Evolutionary conservation across 2,888 invertebrate genomes (phyloP).

Genomic region (Pristionchus maxplancki): DNA sequence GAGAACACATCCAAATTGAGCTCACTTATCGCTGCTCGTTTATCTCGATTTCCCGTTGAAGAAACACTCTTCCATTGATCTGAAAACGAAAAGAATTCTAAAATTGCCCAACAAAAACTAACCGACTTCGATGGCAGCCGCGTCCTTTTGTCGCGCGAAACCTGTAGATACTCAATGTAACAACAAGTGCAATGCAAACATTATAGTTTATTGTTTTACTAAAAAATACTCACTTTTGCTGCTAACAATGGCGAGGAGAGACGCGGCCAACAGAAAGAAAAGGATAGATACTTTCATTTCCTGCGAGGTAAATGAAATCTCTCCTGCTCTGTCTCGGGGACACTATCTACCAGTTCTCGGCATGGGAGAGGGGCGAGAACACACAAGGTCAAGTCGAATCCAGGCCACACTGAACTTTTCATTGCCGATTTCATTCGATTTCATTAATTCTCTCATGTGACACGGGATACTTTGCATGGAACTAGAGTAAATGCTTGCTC

Average conservation of each 20-base stretch:
- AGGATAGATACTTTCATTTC: neutral
- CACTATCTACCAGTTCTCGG: neutral
- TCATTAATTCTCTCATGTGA: neutral
- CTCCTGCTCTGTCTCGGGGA: neutral
- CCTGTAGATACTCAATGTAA: neutral
- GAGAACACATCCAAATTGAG: too few relatives aligned
- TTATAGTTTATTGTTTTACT: neutral
- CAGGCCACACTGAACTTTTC: neutral
- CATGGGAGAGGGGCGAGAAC: neutral
- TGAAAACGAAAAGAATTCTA: neutral
- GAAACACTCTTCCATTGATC: conserved; percentile 35
- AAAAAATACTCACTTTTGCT: neutral
- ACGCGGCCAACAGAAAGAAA: neutral
- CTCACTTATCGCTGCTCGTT: neutral
- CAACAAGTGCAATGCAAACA: neutral
- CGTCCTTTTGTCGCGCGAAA: neutral
- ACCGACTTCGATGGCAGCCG: neutral
- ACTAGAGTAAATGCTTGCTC: neutral
- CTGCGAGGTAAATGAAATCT: neutral
- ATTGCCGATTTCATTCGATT: neutral
- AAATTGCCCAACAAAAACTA: neutral
- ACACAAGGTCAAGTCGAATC: neutral
- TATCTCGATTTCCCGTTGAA: neutral
- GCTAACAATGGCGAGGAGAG: neutral
- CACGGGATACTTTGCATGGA: too few relatives aligned